These are phyloP conservation scores for Beaufortia kweichowensis DNA, from an alignment of 2,113 vertebrate genomes.

Conservation along the genomic window DNA sequence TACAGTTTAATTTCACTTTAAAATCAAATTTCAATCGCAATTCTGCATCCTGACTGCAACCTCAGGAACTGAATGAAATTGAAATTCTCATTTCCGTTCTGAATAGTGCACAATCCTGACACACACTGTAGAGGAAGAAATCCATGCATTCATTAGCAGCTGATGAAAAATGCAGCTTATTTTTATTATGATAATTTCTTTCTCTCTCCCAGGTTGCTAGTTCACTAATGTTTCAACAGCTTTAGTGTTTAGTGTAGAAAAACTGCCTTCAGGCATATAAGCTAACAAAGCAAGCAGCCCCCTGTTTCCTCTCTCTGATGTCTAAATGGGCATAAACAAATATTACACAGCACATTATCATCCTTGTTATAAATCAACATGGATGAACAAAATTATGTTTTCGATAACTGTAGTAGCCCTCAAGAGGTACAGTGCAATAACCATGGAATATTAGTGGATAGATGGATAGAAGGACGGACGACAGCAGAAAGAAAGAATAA, in stretches of 20 bases:
- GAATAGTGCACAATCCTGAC: neutral
- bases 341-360: slow-evolving; percentile 38
- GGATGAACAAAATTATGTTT: slow-evolving; percentile 11
- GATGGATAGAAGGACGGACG: neutral
- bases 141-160: slow-evolving; percentile 48
- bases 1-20: too few species aligned
- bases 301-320: slow-evolving; percentile 19
- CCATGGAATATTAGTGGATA: neutral
- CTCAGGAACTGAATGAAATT: neutral
- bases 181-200: slow-evolving; percentile 50
- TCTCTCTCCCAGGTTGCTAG: slow-evolving; percentile 22
- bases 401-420: neutral
- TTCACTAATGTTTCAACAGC: slow-evolving; percentile 43
- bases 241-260: slow-evolving; percentile 22
- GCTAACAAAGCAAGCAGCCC: slow-evolving; percentile 41
- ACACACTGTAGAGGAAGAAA: neutral
- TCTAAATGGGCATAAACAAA: slow-evolving; percentile 32
- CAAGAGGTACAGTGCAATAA: neutral
- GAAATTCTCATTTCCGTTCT: neutral
- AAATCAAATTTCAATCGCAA: neutral
- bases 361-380: slow-evolving; percentile 28
- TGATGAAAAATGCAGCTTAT: slow-evolving; percentile 50
- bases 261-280: slow-evolving; percentile 27
- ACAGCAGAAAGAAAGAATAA: too few species aligned
- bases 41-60: neutral